A percentile compares a stretch with the other conserved stretches of the same genome.
Evolutionary conservation across 2,113 vertebrate genomes (phyloP).

Genomic region (Aramus guarauna): DNA sequence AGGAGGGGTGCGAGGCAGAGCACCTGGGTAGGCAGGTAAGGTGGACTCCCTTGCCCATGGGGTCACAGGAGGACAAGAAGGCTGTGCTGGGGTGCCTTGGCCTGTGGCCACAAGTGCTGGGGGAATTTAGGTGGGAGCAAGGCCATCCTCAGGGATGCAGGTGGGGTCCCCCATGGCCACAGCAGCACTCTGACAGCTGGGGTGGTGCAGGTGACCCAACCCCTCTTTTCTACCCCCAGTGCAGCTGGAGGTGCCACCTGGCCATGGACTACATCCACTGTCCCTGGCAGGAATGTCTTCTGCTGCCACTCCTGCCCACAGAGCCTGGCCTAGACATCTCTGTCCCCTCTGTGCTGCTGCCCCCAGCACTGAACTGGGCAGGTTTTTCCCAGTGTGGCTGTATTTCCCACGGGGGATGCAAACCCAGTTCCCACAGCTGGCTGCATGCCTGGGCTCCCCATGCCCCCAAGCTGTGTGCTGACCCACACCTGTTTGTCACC

Average conservation of each 20-base stretch:
- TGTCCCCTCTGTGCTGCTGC: not conserved
- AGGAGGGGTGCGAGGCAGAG: rapidly evolving
- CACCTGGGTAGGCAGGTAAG: not conserved
- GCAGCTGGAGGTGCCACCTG: not conserved
- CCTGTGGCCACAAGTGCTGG: not conserved
- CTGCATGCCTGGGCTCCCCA: not conserved
- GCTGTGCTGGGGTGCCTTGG: not conserved
- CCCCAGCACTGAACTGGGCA: rapidly evolving
- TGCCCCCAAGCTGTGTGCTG: not conserved
- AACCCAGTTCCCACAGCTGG: not conserved
- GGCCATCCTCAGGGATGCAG: not conserved
- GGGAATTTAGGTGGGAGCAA: not conserved
- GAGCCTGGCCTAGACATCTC: not conserved
- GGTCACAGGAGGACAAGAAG: not conserved
- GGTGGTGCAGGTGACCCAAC: rapidly evolving
- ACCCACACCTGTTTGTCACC: not conserved
- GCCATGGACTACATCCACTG: not conserved
- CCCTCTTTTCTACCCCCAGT: not conserved
- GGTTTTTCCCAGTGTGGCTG: not conserved
- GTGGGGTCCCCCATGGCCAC: no score
- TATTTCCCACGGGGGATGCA: not conserved
- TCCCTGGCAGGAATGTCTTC: not conserved
- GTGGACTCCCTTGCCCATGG: not conserved
- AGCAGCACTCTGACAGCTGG: not conserved
- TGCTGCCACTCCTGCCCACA: not conserved